These are phyloP conservation scores for Sciurus niger DNA, from an alignment of 2,113 vertebrate species.

Conservation along the genomic window DNA sequence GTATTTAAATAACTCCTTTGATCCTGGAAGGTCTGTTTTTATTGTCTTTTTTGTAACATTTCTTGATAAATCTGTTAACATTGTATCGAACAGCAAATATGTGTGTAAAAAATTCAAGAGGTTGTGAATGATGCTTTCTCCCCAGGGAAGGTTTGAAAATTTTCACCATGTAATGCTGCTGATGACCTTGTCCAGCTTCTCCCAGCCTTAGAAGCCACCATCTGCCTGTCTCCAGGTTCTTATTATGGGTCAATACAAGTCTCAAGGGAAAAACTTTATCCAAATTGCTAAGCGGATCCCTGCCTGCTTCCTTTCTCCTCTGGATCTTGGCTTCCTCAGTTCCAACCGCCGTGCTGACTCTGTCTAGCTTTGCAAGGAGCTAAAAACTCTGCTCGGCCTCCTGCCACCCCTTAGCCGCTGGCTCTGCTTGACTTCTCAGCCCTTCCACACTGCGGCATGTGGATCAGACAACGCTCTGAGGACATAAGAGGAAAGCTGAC, in stretches of 20 bases:
- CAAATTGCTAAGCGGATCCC: too few species aligned
- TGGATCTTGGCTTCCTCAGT: neutral
- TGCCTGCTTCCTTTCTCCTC: neutral
- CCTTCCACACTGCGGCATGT: neutral
- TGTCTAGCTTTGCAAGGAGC: neutral
- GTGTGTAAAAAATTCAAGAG: neutral
- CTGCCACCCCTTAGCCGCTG: neutral
- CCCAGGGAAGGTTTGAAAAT: neutral
- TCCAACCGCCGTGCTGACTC: neutral
- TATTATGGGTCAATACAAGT: neutral
- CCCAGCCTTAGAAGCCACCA: neutral
- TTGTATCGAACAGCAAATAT: neutral
- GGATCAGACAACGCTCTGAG: neutral
- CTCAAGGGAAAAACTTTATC: neutral
- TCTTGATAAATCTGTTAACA: neutral
- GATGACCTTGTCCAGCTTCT: neutral
- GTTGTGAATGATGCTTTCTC: neutral
- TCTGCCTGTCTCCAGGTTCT: neutral
- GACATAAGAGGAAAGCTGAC: neutral
- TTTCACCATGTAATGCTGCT: neutral
- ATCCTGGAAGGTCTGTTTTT: neutral
- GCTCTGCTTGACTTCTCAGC: neutral
- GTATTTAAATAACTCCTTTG: slow-evolving; percentile 45
- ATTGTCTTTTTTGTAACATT: neutral
- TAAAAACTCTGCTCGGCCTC: neutral